phyloP scores from a whole-genome alignment of 2,113 vertebrate species.

The Ceyx cyanopectus region DNA sequence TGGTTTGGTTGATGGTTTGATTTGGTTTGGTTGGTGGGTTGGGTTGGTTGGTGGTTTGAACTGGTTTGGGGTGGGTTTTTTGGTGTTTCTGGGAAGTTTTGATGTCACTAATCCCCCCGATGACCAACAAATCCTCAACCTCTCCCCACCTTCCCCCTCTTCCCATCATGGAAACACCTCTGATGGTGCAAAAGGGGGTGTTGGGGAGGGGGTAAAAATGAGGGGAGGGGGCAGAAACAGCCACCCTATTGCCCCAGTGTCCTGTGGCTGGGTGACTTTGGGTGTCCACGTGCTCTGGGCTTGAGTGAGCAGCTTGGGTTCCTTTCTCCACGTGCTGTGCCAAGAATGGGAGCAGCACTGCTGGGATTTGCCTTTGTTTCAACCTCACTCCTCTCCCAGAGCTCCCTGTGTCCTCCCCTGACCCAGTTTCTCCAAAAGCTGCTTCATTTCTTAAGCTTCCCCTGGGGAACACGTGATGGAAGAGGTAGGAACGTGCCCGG shows the following conservation, averaged over 20 bases:
- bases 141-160: neutral
- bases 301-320: neutral
- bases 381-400: neutral
- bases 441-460: rapidly evolving
- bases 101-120: neutral
- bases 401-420: neutral
- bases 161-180: neutral
- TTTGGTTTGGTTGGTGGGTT: neutral
- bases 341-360: neutral
- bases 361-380: rapidly evolving
- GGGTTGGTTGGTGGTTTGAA: too few species aligned
- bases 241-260: neutral
- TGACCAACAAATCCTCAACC: neutral
- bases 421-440: neutral
- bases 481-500: neutral
- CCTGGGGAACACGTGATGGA: rapidly evolving
- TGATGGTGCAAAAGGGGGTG: rapidly evolving
- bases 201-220: neutral
- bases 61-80: too few species aligned
- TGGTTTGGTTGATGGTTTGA: neutral
- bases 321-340: neutral
- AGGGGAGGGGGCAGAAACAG: neutral
- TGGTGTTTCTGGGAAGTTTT: neutral
- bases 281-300: rapidly evolving
- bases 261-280: rapidly evolving